Base-by-base conservation (phyloP, 1,140 invertebrate genomes). In the Macrosteles quadrilineatus region DNA sequence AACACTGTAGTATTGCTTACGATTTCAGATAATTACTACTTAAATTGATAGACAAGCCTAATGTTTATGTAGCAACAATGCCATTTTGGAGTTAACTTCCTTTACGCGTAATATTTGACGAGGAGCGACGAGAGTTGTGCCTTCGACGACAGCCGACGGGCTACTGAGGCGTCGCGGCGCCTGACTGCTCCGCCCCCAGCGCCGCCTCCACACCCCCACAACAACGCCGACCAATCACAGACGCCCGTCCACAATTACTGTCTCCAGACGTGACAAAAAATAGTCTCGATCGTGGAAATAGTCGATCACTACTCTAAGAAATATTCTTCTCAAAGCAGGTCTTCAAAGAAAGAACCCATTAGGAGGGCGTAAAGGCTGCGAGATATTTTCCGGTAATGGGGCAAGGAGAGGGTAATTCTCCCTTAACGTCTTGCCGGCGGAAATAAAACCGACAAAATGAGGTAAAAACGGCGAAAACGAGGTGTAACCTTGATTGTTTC, bases 361-460 rank as follows among this genome's bases (percentile, higher is more conserved):
- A 21, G 27, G 23, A 23, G 55, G 21, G 25, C 4, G 12, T 4
- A 21, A 59, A 30, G 47, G 47, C 9, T 11, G 27, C 23, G 55
- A 59, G 55, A 14, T 21, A 21, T 59, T 59, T 59, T n/a, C 47
- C 55, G 23, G 55, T 59, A 59, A 59, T 59, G 55, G 47, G 12
- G 55, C 55, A 29, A 29, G 25, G 23, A 29, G 21, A 6, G 55
- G 55, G 55, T 59, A 59, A 59, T 59, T 59, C 55, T 59, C 55
- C 25, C 55, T 59, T 59, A 59, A 59, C 55, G 55, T 59, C 55
- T 59, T 29, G 23, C 55, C 27, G 25, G 47, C 11, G 55, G 55
- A 59, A 59, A 59, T 59, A 59, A 59, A 59, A 59, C 55, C 55
- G 55, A 27, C 47, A 59, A 59, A 59, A 59, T 59, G 55, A 59